Percentiles rank a stretch among this genome's conserved stretches.
Conservation (phyloP, 1,140 invertebrate species). For the Chionoecetes opilio region DNA sequence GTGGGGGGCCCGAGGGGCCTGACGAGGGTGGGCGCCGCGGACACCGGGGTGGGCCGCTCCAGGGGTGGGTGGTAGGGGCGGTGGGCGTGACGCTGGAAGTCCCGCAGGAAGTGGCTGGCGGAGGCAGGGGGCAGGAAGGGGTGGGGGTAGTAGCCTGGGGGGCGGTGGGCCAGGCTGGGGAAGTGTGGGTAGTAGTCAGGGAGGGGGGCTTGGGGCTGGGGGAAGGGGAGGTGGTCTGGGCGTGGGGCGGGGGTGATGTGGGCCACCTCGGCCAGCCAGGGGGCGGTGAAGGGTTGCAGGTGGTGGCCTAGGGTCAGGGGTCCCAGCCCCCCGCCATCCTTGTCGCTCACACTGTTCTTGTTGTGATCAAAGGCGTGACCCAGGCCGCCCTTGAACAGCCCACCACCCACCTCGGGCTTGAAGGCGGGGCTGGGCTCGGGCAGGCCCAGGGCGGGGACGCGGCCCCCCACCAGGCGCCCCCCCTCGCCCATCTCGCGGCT, state of each 20-base stretch:
- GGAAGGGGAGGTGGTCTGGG: slow-evolving; percentile 69
- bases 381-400: slow-evolving; percentile 68
- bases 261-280: slow-evolving; percentile 80
- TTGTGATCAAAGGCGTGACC: slow-evolving; percentile 66
- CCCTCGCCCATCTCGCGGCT: slow-evolving; percentile 76
- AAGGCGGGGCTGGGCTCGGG: slow-evolving; percentile 66
- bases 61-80: slow-evolving; percentile 70
- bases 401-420: slow-evolving; percentile 62
- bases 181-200: slow-evolving; percentile 81
- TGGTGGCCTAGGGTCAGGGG: slow-evolving; percentile 52
- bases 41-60: slow-evolving; percentile 74
- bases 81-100: slow-evolving; percentile 75
- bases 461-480: slow-evolving; percentile 49
- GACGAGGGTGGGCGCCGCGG: slow-evolving; percentile 62
- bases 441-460: slow-evolving; percentile 70
- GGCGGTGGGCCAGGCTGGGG: slow-evolving; percentile 73
- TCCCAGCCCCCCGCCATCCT: slow-evolving; percentile 67
- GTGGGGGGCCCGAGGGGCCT: slow-evolving; percentile 74
- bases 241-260: slow-evolving; percentile 79
- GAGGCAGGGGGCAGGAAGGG: slow-evolving; percentile 74
- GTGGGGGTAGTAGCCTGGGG: slow-evolving; percentile 73
- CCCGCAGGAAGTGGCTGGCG: slow-evolving; percentile 73
- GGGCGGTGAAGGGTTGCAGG: slow-evolving; percentile 80
- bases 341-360: slow-evolving; percentile 74
- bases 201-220: slow-evolving; percentile 64